phyloP scores from a whole-genome alignment of 2,888 invertebrate genomes.

The Lasioglossum figueresi region DNA sequence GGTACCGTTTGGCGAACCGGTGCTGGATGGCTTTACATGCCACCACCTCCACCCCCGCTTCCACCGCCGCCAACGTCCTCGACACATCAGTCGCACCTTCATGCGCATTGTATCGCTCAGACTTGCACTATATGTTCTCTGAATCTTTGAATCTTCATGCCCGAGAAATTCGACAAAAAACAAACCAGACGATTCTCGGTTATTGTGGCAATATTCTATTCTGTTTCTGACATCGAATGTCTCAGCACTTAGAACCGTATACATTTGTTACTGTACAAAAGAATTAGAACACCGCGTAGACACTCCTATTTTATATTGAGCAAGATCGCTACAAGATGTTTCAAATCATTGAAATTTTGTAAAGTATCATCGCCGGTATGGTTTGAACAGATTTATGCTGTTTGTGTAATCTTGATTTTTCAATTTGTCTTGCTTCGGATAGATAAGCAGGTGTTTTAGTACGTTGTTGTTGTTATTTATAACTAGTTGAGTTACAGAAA shows the following conservation, averaged over 20 bases:
- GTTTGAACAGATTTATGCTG: not conserved
- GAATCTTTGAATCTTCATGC: conserved; percentile 75
- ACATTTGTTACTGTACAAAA: not conserved
- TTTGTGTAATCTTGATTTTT: not conserved
- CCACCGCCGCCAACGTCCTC: conserved; percentile 66
- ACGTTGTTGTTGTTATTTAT: conserved; percentile 3
- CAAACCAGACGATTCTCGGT: not conserved
- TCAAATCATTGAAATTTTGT: not conserved
- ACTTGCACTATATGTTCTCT: conserved; percentile 82
- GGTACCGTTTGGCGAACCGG: conserved; percentile 77
- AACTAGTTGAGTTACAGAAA: not conserved
- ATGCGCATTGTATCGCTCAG: conserved; percentile 80
- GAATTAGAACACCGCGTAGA: not conserved
- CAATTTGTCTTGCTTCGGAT: not conserved
- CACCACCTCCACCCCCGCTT: conserved; percentile 67
- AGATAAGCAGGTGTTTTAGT: not conserved
- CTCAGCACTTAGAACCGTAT: not conserved
- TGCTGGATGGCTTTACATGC: conserved; percentile 79
- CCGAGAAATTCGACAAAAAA: conserved; percentile 9
- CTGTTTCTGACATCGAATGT: not conserved
- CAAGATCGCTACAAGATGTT: not conserved
- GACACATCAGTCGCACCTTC: conserved; percentile 73
- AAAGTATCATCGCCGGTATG: not conserved
- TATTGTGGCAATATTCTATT: not conserved
- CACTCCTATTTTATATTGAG: conserved; percentile 4